These are phyloP conservation scores for Sebastolobus alascanus DNA, from an alignment of 2,797 vertebrate species.

Conservation along the genomic window DNA sequence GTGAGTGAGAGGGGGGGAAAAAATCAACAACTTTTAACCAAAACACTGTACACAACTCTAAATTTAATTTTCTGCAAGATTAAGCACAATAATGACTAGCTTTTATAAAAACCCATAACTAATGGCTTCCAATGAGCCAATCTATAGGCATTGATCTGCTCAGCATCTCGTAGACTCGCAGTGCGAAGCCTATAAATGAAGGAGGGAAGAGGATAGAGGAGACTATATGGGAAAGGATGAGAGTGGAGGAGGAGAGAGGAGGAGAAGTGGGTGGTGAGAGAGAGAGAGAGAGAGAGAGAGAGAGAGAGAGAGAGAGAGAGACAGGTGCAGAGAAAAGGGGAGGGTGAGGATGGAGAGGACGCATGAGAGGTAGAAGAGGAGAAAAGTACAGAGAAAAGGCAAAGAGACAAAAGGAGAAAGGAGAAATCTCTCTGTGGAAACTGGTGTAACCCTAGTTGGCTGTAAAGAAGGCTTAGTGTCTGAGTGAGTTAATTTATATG, in stretches of 20 bases:
- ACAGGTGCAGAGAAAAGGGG: not conserved
- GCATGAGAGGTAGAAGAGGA: not conserved
- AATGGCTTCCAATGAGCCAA: conserved; percentile 91
- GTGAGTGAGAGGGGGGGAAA: conserved; percentile 68
- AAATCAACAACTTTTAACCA: conserved; percentile 87
- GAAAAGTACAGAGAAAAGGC: not conserved
- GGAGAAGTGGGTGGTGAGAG: not conserved
- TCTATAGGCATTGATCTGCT: conserved; percentile 91
- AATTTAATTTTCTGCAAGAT: conserved; percentile 98
- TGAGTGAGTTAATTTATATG: not conserved
- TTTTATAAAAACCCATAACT: conserved; percentile 92
- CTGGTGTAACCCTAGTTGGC: not conserved
- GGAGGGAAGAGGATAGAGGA: conserved; percentile 32
- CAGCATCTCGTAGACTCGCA: conserved; percentile 85
- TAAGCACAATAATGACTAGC: conserved; percentile 96
- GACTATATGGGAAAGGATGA: conserved; percentile 17
- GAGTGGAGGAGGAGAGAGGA: conserved; percentile 9
- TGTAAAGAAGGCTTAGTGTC: not conserved
- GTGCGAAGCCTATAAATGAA: conserved; percentile 70
- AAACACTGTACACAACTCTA: conserved; percentile 89
- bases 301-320: conserved; percentile 1
- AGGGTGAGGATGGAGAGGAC: conserved; percentile 11
- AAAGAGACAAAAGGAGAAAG: not conserved
- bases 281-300: not conserved
- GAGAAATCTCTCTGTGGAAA: not conserved